phyloP scores from a whole-genome alignment of 2,113 vertebrate genomes.

The Lepidothrix coronata region DNA sequence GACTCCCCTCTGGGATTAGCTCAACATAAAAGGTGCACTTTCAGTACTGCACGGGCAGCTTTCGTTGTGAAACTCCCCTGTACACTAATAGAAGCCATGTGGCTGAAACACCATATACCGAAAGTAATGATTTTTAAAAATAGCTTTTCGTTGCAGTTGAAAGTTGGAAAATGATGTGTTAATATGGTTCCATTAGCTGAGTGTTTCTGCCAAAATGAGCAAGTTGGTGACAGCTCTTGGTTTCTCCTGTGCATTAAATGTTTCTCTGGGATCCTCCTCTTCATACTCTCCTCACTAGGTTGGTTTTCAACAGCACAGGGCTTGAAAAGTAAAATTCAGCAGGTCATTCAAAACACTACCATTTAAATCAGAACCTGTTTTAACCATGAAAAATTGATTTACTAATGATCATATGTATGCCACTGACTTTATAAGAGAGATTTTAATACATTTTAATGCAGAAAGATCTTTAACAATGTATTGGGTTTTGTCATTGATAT shows the following conservation, averaged over 20 bases:
- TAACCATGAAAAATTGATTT: not conserved
- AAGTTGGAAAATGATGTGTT: conserved; percentile 49
- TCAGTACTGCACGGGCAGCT: conserved; percentile 36
- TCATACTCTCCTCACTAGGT: not conserved
- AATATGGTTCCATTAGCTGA: conserved; percentile 50
- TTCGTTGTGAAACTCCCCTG: conserved; percentile 37
- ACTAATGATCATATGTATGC: not conserved
- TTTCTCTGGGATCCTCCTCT: not conserved
- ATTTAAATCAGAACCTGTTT: not conserved
- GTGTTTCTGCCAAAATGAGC: conserved; percentile 36
- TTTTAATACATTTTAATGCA: not conserved
- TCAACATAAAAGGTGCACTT: conserved; percentile 56
- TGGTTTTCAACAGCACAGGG: not conserved
- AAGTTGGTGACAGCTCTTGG: not conserved
- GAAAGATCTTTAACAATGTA: not conserved
- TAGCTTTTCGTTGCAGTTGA: conserved; percentile 34
- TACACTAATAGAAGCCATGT: conserved; percentile 43
- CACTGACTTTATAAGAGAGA: not conserved
- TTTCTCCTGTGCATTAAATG: not conserved
- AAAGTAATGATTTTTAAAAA: conserved; percentile 56
- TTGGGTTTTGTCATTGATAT: not conserved
- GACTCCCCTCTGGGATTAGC: conserved; percentile 63
- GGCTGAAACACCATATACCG: not conserved
- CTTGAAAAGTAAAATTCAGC: not conserved
- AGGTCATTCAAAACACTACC: not conserved